These are phyloP conservation scores for Drosophila paucipuncta DNA, from an alignment of 2,888 invertebrate species.

Conservation along the genomic window DNA sequence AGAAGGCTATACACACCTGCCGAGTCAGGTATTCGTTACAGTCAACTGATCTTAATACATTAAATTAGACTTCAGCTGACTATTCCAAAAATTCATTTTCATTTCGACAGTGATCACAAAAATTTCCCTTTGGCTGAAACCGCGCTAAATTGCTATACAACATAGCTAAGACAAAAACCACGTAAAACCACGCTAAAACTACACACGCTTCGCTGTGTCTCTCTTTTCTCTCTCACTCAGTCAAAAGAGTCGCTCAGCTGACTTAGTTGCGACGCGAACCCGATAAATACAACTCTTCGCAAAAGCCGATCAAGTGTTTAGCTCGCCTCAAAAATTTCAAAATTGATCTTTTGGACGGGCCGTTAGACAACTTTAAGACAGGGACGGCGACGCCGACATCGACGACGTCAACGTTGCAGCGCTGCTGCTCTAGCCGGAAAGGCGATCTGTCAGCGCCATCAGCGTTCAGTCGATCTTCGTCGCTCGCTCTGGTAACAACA, in stretches of 20 bases:
- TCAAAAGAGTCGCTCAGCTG: conserved; percentile 18
- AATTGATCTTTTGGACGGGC: conserved; percentile 60
- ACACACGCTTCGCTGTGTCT: background rate
- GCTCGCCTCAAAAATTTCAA: conserved; percentile 43
- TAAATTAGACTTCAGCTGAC: background rate
- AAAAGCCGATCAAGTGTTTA: conserved; percentile 26
- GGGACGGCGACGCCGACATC: conserved; percentile 7
- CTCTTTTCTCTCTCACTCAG: background rate
- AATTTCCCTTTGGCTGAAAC: background rate
- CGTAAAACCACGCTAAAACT: background rate
- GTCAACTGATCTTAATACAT: background rate
- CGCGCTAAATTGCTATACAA: background rate
- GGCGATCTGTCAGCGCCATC: conserved; percentile 67
- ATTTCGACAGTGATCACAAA: background rate
- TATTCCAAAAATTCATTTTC: background rate
- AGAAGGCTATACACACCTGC: background rate
- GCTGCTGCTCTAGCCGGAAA: conserved; percentile 46
- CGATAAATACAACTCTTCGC: conserved; percentile 13
- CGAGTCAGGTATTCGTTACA: background rate
- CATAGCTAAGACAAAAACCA: conserved; percentile 20
- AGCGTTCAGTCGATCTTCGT: conserved; percentile 55
- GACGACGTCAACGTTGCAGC: conserved; percentile 13
- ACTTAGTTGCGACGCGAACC: conserved; percentile 32
- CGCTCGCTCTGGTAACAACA: conserved; percentile 65
- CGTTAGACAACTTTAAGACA: conserved; percentile 63